Base-by-base conservation (phyloP, 1,140 invertebrate genomes). In the Dufourea novaeangliae region DNA sequence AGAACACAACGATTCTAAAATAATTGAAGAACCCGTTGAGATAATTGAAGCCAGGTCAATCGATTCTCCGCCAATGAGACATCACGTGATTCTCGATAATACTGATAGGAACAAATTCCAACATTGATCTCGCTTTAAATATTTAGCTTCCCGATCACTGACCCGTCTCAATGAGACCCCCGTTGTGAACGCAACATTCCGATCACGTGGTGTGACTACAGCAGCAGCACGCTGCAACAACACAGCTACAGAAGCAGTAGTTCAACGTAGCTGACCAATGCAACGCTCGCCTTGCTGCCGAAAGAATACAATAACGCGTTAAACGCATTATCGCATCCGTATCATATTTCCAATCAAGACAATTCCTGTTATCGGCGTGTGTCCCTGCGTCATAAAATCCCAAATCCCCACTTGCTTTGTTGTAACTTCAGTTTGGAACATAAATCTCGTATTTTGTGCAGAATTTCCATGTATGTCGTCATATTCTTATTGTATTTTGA, bases 141-240 rank as follows among this genome's bases (percentile, higher is more conserved):
- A 89, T 89, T 88, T 89, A 85, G 80, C 80, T 85, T 85, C 74
- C 25, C 83, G 80, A 79, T 77, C 78, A 87, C 83, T 89, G 88
- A 89, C 87, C 88, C 64, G 61, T 64, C 80, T 71, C 77, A 88
- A 88, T 62, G 29, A 79, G 61, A 56, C 66, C 69, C 69, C 52
- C 56, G 44, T 83, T 83, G 63, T 32, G 63, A 67, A 44, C 50
- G n/a, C 59, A 25, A 37, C 54, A 69, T 68, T 62, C 46, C 22
- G 34, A 70, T 80, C 81, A 50, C 71, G 56, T 41, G 50, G 39
- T 57, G 37, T 12, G 25, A 44, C 12, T 56, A 41, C 74, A 66
- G 50, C 61, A 54, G 39, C 66, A 62, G 34, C n/a, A 46, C 7
- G 34, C 59, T 22, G 27, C 70, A 37, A 57, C 66, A 52, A 27